Percentiles rank a stretch among this genome's conserved stretches.
These are phyloP conservation scores for Leptopilina clavipes DNA, from an alignment of 1,140 invertebrate species.

Conservation along the genomic window DNA sequence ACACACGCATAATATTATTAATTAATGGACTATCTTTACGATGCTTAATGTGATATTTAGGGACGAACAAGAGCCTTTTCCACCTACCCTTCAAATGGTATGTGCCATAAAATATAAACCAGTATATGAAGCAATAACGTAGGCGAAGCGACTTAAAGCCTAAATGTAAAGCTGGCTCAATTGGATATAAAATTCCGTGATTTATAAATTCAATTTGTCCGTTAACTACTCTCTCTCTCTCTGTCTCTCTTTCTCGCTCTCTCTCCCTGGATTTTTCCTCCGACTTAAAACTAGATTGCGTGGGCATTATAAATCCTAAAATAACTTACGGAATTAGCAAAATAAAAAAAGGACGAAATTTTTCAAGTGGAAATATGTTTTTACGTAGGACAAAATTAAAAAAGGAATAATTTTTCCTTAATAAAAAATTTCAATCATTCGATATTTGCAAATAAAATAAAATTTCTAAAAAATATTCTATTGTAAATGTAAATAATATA, in stretches of 20 bases:
- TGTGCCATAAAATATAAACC: constrained; percentile 26
- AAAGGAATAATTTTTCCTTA: too few species aligned
- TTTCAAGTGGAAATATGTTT: too few species aligned
- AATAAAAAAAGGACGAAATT: too few species aligned
- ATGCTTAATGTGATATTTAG: constrained; percentile 18
- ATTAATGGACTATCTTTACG: constrained; percentile 22
- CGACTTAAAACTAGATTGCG: constrained; percentile 42
- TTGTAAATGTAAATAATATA: too few species aligned
- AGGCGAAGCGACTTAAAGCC: constrained; percentile 14
- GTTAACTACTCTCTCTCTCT: constrained; percentile 23
- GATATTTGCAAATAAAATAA: too few species aligned
- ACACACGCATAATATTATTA: background rate
- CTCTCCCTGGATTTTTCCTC: background rate
- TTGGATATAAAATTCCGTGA: constrained; percentile 63
- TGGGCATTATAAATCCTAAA: constrained; percentile 31
- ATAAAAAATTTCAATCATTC: too few species aligned
- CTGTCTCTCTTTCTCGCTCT: too few species aligned
- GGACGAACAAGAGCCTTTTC: background rate
- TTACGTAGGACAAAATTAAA: too few species aligned
- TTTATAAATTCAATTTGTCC: constrained; percentile 62
- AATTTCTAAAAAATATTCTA: too few species aligned
- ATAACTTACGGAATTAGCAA: background rate
- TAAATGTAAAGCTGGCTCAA: constrained; percentile 65
- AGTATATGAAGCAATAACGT: constrained; percentile 5
- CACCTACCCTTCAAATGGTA: background rate